Evolutionary conservation across 2,113 vertebrate species (phyloP).

Genomic region (Phylloscopus trochilus): DNA sequence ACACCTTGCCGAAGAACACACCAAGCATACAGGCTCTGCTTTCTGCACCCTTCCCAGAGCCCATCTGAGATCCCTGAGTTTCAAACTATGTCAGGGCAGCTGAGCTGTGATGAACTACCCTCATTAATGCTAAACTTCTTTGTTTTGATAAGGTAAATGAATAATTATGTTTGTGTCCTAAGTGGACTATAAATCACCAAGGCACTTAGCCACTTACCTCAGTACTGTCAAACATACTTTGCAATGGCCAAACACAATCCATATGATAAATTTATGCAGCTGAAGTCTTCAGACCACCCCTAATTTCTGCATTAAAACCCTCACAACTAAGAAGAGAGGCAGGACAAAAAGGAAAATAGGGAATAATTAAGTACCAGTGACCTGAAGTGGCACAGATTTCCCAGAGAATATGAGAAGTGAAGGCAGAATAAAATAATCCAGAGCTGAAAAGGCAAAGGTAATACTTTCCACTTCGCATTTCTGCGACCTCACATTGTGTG

Average conservation of each 20-base stretch:
- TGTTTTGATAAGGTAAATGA: constrained; percentile 15
- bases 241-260: constrained; percentile 1
- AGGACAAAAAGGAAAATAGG: background rate
- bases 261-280: background rate
- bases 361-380: background rate
- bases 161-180: background rate
- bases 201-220: background rate
- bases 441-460: background rate
- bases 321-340: background rate
- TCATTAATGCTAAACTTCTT: background rate
- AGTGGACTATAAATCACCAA: constrained; percentile 15
- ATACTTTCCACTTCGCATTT: rapidly evolving
- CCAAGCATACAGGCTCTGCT: background rate
- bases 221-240: constrained; percentile 25
- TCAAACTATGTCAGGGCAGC: background rate
- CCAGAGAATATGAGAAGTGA: rapidly evolving
- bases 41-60: background rate
- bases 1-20: rapidly evolving
- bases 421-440: background rate
- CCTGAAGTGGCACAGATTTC: background rate
- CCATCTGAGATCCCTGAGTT: background rate
- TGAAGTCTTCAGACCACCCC: background rate
- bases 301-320: background rate
- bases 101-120: background rate
- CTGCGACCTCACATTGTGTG: rapidly evolving